Conservation (phyloP, 1,140 invertebrate species). For the Nomia melanderi region DNA sequence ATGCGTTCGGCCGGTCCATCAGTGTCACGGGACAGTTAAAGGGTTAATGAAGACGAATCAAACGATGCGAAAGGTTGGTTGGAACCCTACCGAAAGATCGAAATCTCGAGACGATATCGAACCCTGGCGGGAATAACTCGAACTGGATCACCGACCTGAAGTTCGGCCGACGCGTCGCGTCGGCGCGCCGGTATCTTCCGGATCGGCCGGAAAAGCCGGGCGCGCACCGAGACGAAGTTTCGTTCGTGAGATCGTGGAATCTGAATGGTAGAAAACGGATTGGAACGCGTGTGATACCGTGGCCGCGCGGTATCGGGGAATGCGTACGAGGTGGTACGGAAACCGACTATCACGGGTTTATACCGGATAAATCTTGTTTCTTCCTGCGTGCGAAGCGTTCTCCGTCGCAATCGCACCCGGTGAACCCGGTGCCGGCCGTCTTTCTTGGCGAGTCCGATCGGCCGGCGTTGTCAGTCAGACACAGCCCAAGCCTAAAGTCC, state of each 20-base stretch:
- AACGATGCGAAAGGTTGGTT: no score
- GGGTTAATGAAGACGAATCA: no score
- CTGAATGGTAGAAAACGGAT: slow-evolving; percentile 35
- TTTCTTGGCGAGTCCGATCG: slow-evolving; percentile 24
- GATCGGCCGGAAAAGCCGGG: slow-evolving; percentile 11
- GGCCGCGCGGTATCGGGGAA: slow-evolving; percentile 54
- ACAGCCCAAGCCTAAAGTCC: not conserved
- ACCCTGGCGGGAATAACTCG: no score
- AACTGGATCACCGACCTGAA: no score
- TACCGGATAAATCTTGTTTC: slow-evolving; percentile 78
- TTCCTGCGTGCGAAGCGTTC: slow-evolving; percentile 47
- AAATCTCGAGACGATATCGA: no score
- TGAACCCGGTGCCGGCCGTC: not conserved
- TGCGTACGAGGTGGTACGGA: slow-evolving; percentile 67
- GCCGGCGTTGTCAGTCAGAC: slow-evolving; percentile 38
- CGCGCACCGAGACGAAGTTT: not conserved
- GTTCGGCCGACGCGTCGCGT: no score
- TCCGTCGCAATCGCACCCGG: slow-evolving; percentile 29
- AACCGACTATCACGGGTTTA: slow-evolving; percentile 70
- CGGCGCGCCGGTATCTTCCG: not conserved
- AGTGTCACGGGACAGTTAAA: no score
- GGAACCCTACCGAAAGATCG: no score
- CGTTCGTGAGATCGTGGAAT: slow-evolving; percentile 1
- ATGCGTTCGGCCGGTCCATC: no score
- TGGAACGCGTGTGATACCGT: slow-evolving; percentile 20